Evolutionary conservation across 2,888 invertebrate genomes (phyloP).

Genomic region (Ditylenchus weischeri): DNA sequence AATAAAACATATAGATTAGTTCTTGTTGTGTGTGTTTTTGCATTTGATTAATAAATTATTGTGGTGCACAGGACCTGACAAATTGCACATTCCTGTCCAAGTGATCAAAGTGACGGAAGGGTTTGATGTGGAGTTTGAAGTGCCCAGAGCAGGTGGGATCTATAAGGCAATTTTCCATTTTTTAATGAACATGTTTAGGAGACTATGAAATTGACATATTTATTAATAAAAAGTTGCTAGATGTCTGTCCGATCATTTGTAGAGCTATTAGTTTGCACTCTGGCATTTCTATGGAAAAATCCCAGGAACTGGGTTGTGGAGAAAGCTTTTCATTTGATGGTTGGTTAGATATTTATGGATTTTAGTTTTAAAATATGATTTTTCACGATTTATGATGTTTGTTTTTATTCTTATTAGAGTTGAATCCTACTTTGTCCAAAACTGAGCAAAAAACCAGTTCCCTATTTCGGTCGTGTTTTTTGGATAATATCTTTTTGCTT

Average conservation of each 20-base stretch:
- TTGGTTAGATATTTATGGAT: too few species aligned
- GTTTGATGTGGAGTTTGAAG: slow-evolving; percentile 44
- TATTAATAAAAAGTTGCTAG: slow-evolving; percentile 36
- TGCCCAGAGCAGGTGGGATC: slow-evolving; percentile 31
- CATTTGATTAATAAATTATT: not conserved
- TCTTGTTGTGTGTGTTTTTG: not conserved
- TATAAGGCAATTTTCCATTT: not conserved
- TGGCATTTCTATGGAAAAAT: not conserved
- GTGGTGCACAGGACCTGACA: slow-evolving; percentile 46
- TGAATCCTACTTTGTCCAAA: too few species aligned
- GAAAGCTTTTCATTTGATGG: slow-evolving; percentile 12
- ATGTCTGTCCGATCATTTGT: slow-evolving; percentile 28
- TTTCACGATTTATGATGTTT: too few species aligned
- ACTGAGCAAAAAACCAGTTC: too few species aligned
- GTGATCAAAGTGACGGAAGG: slow-evolving; percentile 40
- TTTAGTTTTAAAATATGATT: too few species aligned
- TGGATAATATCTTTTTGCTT: slow-evolving; percentile 20
- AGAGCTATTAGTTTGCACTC: slow-evolving; percentile 11
- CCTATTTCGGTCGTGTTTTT: too few species aligned
- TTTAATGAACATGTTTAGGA: slow-evolving; percentile 32
- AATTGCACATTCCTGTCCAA: slow-evolving; percentile 40
- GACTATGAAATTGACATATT: slow-evolving; percentile 47
- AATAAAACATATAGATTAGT: not conserved
- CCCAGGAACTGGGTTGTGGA: slow-evolving; percentile 10
- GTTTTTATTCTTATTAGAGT: too few species aligned